Conservation (phyloP, 2,888 invertebrate genomes). For the Macrosiphum euphorbiae region DNA sequence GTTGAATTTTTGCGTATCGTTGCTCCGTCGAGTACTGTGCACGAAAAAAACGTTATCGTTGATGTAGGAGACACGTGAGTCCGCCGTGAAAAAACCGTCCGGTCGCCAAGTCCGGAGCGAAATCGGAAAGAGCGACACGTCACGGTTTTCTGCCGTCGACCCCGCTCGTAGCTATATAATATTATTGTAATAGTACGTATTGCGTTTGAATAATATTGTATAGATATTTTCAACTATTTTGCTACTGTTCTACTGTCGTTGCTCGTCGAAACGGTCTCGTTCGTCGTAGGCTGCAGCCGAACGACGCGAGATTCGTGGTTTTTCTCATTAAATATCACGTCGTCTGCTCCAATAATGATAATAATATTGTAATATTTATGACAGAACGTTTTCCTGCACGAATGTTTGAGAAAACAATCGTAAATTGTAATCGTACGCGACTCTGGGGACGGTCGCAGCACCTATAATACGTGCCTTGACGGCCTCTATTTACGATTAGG, state of each 20-base stretch:
- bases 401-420: neutral
- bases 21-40: neutral
- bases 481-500: neutral
- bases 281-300: neutral
- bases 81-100: neutral
- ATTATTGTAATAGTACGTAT: conserved; percentile 17
- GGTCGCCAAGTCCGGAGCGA: neutral
- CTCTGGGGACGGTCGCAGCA: neutral
- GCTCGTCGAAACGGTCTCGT: neutral
- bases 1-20: neutral
- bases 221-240: neutral
- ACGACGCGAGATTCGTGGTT: neutral
- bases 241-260: neutral
- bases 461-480: neutral
- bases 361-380: neutral
- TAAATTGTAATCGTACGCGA: neutral
- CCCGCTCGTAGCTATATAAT: conserved; percentile 1
- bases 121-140: neutral
- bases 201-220: neutral
- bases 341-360: neutral
- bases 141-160: conserved; percentile 5
- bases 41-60: neutral
- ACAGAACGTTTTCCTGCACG: neutral
- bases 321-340: neutral
- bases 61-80: neutral